A percentile compares a stretch with the other conserved stretches of the same genome.
Conservation (phyloP, 2,797 vertebrate genomes). For the Pogonophryne albipinna region DNA sequence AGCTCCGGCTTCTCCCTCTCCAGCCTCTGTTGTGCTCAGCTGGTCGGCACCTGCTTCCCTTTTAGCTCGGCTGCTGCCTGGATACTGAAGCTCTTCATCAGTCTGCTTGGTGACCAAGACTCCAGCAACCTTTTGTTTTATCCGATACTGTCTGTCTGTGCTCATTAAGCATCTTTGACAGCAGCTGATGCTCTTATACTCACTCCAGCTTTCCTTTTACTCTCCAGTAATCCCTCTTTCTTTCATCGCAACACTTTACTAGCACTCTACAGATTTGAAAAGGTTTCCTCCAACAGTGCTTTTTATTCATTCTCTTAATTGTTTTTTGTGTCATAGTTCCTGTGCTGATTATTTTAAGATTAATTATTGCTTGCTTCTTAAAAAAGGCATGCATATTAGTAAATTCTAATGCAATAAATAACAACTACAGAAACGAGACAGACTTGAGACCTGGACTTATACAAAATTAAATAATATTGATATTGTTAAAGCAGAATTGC, state of each 20-base stretch:
- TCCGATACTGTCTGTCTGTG: conserved; percentile 26
- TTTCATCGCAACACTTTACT: background rate
- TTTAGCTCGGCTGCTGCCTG: conserved; percentile 58
- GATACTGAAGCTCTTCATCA: conserved; percentile 63
- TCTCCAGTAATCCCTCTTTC: background rate
- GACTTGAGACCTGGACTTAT: background rate
- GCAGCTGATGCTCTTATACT: conserved; percentile 35
- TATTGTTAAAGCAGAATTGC: background rate
- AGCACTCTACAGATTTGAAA: background rate
- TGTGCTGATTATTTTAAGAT: background rate
- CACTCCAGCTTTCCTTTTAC: background rate
- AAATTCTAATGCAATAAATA: background rate
- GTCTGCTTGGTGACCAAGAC: conserved; percentile 46
- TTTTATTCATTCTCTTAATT: background rate
- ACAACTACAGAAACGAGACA: background rate
- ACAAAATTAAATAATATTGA: background rate
- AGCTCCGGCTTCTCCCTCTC: conserved; percentile 15
- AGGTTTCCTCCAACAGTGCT: background rate
- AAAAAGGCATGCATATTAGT: background rate
- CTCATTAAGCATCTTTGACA: conserved; percentile 46
- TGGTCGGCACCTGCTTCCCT: conserved; percentile 45
- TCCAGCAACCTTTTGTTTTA: conserved; percentile 52
- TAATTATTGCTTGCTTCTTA: background rate
- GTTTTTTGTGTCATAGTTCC: background rate
- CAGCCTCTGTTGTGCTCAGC: conserved; percentile 29